These are phyloP conservation scores for Pollenia angustigena DNA, from an alignment of 2,888 invertebrate genomes.

Conservation along the genomic window DNA sequence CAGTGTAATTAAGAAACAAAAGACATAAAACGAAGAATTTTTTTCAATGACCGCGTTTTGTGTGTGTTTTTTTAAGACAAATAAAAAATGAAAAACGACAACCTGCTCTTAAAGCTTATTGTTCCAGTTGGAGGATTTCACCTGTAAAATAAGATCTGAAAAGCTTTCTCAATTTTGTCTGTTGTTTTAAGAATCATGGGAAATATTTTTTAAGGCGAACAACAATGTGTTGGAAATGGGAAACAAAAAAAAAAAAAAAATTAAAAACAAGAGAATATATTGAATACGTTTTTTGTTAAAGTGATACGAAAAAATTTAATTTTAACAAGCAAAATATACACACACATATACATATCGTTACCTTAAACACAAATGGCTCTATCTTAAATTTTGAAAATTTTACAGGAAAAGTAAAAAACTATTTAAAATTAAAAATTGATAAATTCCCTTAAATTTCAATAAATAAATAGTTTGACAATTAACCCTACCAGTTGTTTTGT, in stretches of 20 bases:
- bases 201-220: slow-evolving; percentile 29
- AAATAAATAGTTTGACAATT: too few species aligned
- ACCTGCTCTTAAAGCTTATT: background rate
- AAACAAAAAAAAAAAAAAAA: background rate
- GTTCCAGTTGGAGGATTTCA: slow-evolving; percentile 18
- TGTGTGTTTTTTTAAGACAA: slow-evolving; percentile 19
- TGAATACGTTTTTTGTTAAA: background rate
- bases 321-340: background rate
- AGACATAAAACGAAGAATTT: slow-evolving; percentile 31
- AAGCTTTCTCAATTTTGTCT: background rate
- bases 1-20: slow-evolving; percentile 71
- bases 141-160: background rate
- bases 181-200: background rate
- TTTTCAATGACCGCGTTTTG: slow-evolving; percentile 62
- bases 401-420: too few species aligned
- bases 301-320: background rate
- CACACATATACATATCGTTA: background rate
- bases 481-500: too few species aligned
- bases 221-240: background rate
- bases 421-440: too few species aligned
- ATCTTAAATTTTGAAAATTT: too few species aligned
- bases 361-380: too few species aligned
- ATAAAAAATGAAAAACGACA: slow-evolving; percentile 21
- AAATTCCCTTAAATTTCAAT: too few species aligned
- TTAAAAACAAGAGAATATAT: background rate